These are phyloP conservation scores for Papilio gigon DNA, from an alignment of 2,888 invertebrate genomes.

Conservation along the genomic window DNA sequence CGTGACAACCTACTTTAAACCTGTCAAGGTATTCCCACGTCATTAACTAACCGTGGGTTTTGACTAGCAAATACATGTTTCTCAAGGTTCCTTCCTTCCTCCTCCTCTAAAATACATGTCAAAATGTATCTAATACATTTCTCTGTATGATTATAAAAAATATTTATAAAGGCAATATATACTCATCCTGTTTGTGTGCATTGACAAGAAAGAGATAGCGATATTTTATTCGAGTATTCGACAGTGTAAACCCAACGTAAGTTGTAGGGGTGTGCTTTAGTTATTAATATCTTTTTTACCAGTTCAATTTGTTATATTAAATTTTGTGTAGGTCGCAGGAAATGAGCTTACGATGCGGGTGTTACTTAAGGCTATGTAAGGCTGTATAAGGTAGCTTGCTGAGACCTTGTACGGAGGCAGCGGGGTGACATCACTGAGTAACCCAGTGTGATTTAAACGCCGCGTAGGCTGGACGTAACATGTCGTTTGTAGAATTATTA, in stretches of 20 bases:
- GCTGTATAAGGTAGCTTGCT: conserved; percentile 29
- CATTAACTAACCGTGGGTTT: conserved; percentile 14
- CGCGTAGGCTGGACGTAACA: conserved; percentile 26
- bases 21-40: conserved; percentile 29
- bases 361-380: conserved; percentile 29
- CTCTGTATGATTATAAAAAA: no score
- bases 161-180: no score
- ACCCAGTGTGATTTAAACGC: conserved; percentile 28
- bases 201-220: no score
- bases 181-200: no score
- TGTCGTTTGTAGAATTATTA: not conserved
- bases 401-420: conserved; percentile 37
- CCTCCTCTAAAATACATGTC: not conserved
- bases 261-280: no score
- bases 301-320: not conserved
- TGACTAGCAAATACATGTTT: not conserved
- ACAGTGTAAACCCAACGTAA: not conserved
- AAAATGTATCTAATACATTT: no score
- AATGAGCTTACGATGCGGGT: conserved; percentile 21
- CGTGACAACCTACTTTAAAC: conserved; percentile 28
- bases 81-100: not conserved
- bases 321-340: conserved; percentile 32
- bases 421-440: conserved; percentile 40
- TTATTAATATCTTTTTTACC: not conserved
- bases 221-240: not conserved